Evolutionary conservation across 2,113 vertebrate genomes (phyloP).

Genomic region (Zapus hudsonius): DNA sequence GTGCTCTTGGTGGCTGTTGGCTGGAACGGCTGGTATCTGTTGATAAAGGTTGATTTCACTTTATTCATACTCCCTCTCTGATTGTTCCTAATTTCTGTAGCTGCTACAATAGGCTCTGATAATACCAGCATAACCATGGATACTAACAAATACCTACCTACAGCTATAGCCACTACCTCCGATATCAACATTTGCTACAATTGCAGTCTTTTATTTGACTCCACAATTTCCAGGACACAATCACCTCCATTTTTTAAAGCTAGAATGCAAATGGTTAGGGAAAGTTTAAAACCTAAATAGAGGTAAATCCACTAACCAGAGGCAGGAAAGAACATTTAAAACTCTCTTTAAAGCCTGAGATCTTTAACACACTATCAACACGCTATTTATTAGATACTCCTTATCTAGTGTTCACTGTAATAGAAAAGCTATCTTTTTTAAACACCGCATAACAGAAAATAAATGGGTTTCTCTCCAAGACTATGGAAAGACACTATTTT

Average conservation of each 20-base stretch:
- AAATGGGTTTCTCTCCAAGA: background rate
- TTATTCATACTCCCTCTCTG: background rate
- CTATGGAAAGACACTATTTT: background rate
- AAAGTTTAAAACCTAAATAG: background rate
- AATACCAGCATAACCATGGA: background rate
- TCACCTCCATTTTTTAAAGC: background rate
- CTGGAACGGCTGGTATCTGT: background rate
- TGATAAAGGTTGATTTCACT: background rate
- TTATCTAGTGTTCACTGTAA: background rate
- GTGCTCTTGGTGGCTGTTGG: background rate
- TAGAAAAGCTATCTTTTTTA: background rate
- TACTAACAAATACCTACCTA: no score
- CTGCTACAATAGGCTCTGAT: background rate
- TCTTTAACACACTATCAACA: background rate
- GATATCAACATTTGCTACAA: background rate
- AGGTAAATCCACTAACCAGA: background rate
- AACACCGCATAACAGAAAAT: background rate
- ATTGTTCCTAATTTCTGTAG: background rate
- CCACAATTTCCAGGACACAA: background rate
- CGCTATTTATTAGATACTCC: background rate
- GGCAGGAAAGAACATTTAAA: background rate
- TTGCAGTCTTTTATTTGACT: background rate
- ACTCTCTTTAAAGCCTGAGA: background rate
- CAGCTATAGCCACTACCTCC: accelerated
- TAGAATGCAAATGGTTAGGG: background rate